Conservation (phyloP, 2,797 vertebrate genomes). For the Argentina silus region DNA sequence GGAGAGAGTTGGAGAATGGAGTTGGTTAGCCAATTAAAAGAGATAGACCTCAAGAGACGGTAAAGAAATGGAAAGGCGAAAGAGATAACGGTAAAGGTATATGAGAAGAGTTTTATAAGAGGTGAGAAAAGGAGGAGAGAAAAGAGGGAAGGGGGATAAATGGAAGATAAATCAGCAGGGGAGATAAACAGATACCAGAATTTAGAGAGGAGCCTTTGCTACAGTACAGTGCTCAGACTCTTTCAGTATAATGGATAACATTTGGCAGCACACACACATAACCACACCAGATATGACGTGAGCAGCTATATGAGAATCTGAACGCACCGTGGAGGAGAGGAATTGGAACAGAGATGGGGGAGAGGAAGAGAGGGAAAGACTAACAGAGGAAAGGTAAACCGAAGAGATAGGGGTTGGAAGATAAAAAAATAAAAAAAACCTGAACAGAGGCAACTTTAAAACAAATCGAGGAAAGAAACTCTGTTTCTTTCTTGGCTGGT, state of each 20-base stretch:
- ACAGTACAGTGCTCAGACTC: slow-evolving; percentile 14
- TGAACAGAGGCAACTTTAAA: slow-evolving; percentile 62
- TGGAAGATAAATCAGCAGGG: too few species aligned
- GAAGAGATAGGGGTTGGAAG: slow-evolving; percentile 43
- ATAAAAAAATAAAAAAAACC: slow-evolving; percentile 62
- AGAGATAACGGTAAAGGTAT: slow-evolving; percentile 10
- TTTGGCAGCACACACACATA: slow-evolving; percentile 39
- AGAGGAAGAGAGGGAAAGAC: slow-evolving; percentile 44
- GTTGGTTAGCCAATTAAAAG: slow-evolving; percentile 3
- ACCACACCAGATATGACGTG: slow-evolving; percentile 60
- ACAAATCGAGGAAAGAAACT: slow-evolving; percentile 62
- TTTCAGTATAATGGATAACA: slow-evolving; percentile 50
- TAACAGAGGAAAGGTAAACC: slow-evolving; percentile 49
- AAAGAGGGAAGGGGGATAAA: too few species aligned
- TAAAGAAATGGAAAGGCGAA: slow-evolving; percentile 8
- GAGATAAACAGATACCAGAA: slow-evolving; percentile 13
- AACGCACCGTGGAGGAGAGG: neutral
- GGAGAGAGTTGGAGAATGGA: neutral
- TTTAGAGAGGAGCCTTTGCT: slow-evolving; percentile 41
- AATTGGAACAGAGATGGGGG: slow-evolving; percentile 16
- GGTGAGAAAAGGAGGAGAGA: too few species aligned
- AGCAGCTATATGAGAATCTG: slow-evolving; percentile 41
- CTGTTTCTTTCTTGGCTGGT: slow-evolving; percentile 58
- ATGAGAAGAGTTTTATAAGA: too few species aligned
- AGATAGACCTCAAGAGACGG: slow-evolving; percentile 9